These are phyloP conservation scores for Austrolebias charrua DNA, from an alignment of 2,797 vertebrate species.

Conservation along the genomic window DNA sequence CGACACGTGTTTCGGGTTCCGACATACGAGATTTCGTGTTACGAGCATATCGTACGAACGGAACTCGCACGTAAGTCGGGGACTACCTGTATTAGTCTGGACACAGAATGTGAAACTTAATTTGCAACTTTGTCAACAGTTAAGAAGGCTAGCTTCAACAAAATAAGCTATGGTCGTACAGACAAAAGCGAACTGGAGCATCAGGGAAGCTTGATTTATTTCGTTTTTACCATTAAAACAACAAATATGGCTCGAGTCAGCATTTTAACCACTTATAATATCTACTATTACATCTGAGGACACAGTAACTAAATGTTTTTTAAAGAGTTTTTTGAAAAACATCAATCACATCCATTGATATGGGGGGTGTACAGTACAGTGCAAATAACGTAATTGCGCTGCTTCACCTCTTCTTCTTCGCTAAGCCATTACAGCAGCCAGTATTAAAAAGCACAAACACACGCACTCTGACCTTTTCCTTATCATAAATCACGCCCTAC, in stretches of 20 bases:
- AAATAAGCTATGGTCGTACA: not conserved
- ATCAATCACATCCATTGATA: constrained; percentile 42
- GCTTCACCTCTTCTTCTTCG: constrained; percentile 47
- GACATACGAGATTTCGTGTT: no score
- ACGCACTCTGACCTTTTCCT: constrained; percentile 73
- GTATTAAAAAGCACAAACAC: constrained; percentile 37
- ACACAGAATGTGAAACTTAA: not conserved
- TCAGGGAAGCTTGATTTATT: constrained; percentile 4
- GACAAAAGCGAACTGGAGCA: constrained; percentile 19
- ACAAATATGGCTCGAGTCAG: constrained; percentile 4
- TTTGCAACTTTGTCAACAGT: not conserved
- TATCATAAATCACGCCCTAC: constrained; percentile 75
- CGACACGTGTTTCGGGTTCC: no score
- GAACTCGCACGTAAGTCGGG: no score
- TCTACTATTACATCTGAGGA: not conserved
- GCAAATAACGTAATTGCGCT: constrained; percentile 44
- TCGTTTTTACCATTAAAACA: not conserved
- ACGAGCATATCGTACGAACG: no score
- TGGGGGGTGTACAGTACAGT: constrained; percentile 26
- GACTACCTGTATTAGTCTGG: not conserved
- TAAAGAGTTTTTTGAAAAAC: constrained; percentile 8
- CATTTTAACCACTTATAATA: constrained; percentile 1
- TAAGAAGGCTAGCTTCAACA: no score
- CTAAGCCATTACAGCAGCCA: constrained; percentile 30
- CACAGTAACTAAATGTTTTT: constrained; percentile 8